Percentiles rank a stretch among this genome's conserved stretches.
phyloP scores from a whole-genome alignment of 2,797 vertebrate species.

The Eulemur mongoz region DNA sequence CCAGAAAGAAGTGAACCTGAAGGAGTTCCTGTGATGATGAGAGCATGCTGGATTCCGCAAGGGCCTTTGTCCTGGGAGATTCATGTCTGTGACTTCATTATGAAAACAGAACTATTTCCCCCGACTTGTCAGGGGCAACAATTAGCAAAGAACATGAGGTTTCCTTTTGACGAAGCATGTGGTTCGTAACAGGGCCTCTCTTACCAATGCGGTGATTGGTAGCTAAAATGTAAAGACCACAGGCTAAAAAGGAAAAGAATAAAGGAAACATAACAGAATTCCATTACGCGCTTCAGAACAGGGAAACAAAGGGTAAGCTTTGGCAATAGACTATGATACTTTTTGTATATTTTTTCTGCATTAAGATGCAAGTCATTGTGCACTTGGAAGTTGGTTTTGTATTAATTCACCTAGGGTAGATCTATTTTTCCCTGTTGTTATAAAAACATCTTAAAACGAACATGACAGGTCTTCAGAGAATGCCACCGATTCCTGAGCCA shows the following conservation, averaged over 20 bases:
- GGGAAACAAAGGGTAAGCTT: conserved; percentile 41
- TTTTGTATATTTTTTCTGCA: conserved; percentile 44
- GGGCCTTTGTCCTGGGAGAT: conserved; percentile 54
- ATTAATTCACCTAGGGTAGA: not conserved
- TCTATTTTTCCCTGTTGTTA: conserved; percentile 43
- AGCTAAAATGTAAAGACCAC: conserved; percentile 67
- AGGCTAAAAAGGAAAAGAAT: conserved; percentile 62
- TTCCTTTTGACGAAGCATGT: conserved; percentile 69
- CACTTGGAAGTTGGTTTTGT: conserved; percentile 44
- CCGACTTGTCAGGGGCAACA: conserved; percentile 53
- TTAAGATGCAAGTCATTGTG: not conserved
- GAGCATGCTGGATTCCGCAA: conserved; percentile 35
- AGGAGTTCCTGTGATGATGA: conserved; percentile 51
- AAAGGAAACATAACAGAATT: conserved; percentile 57
- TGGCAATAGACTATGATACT: not conserved
- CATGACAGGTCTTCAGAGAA: conserved; percentile 11
- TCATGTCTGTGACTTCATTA: conserved; percentile 69
- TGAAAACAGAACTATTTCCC: conserved; percentile 70
- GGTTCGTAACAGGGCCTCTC: conserved; percentile 55
- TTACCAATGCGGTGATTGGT: conserved; percentile 72
- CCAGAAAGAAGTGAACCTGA: conserved; percentile 50
- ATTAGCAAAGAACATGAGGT: conserved; percentile 62
- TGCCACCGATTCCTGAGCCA: not conserved
- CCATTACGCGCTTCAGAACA: conserved; percentile 42
- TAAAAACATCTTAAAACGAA: conserved; percentile 27